A percentile compares a stretch with the other conserved stretches of the same genome.
phyloP scores from a whole-genome alignment of 2,797 vertebrate species.

The Neoniphon sammara region DNA sequence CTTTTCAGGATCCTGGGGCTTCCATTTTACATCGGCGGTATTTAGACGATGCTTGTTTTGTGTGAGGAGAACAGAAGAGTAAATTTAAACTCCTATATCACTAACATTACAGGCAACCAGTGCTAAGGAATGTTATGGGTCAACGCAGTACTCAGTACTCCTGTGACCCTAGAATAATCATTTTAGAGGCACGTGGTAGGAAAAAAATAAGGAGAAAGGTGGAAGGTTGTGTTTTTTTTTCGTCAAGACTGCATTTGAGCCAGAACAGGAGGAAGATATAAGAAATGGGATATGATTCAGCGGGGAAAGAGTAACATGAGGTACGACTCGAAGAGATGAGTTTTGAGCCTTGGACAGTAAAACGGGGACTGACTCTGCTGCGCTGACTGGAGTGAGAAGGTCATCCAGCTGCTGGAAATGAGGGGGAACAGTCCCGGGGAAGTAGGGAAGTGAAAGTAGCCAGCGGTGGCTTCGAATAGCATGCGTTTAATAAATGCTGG shows the following conservation, averaged over 20 bases:
- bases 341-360: constrained; percentile 30
- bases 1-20: background rate
- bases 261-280: background rate
- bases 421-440: constrained; percentile 6
- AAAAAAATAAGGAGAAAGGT: constrained; percentile 8
- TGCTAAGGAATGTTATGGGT: background rate
- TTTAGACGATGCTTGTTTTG: too few species aligned
- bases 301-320: constrained; percentile 18
- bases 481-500: constrained; percentile 4
- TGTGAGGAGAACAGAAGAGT: too few species aligned
- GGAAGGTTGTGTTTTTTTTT: constrained; percentile 9
- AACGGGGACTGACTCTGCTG: constrained; percentile 1
- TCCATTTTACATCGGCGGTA: background rate
- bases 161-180: background rate
- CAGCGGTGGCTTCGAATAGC: background rate
- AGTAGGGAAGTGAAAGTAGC: constrained; percentile 19
- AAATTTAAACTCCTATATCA: background rate
- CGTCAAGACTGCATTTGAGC: constrained; percentile 1
- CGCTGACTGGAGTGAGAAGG: constrained; percentile 46
- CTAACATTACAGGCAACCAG: background rate
- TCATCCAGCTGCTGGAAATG: constrained; percentile 53
- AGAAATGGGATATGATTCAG: constrained; percentile 32
- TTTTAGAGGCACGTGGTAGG: constrained; percentile 30
- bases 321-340: constrained; percentile 40
- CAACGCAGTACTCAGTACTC: background rate